phyloP scores from a whole-genome alignment of 92 coral and sea anemone genomes.

The Galaxea fascicularis region DNA sequence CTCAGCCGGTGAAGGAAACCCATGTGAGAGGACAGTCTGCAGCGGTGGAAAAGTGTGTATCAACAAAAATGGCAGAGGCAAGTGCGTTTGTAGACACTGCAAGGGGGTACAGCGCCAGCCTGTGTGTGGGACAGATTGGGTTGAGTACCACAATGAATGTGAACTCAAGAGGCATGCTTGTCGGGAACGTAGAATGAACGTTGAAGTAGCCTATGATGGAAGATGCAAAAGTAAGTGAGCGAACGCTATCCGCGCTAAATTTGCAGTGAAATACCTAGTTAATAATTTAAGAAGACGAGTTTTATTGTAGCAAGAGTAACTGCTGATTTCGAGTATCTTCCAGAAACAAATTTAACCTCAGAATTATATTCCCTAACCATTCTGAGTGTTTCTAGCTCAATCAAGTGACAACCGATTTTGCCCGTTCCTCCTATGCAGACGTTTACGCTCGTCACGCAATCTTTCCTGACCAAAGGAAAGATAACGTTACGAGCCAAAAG shows the following conservation, averaged over 20 bases:
- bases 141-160: conserved; percentile 4
- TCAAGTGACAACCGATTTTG: neutral
- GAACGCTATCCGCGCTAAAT: too few relatives aligned
- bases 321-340: neutral
- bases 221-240: conserved; percentile 43
- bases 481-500: too few relatives aligned
- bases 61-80: conserved; percentile 1
- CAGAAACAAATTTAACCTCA: too few relatives aligned
- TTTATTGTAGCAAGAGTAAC: neutral
- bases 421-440: too few relatives aligned
- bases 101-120: neutral
- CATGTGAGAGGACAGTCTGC: neutral
- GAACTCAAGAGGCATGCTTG: conserved; percentile 16
- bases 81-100: conserved; percentile 22
- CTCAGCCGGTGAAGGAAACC: too few relatives aligned
- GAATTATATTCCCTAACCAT: neutral
- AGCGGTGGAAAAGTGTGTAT: neutral
- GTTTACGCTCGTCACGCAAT: too few relatives aligned
- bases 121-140: conserved; percentile 20
- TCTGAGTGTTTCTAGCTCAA: neutral
- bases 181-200: neutral
- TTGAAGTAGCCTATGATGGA: conserved; percentile 32
- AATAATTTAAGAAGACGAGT: too few relatives aligned
- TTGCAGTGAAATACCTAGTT: too few relatives aligned
- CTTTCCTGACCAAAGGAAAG: too few relatives aligned